Evolutionary conservation across 1,140 invertebrate species (phyloP), one percentile per base, ranked within the genome.

Genomic region (Panagrolaimus sp.): DNA sequence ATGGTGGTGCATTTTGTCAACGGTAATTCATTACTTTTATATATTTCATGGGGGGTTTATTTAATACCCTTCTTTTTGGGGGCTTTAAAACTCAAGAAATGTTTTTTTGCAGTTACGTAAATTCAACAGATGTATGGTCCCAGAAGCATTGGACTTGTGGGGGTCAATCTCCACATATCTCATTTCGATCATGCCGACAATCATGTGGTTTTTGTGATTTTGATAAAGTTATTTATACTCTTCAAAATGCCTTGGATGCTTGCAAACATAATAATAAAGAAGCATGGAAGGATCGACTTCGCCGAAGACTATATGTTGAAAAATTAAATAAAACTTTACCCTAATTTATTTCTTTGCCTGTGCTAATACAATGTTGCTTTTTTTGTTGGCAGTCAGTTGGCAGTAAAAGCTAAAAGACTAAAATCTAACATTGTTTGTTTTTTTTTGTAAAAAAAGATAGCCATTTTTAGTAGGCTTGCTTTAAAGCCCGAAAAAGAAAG

Each of bases 161-260:
- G 38, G 63, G 67, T 11, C 43, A 23, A 23, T 75, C 43, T 38
- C 46, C 71, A 3, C 72, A 66, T 42, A 61, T 72, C 16, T 62
- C 72, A 2, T 72, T 72, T 25, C 70, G 71, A 25, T 44, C 71
- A 16, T 72, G 71, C 43, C 57, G 71, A 42, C 68, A 73, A 53
- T 43, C 23, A n/a, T 65, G 71, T 66, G 71, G 71, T 38, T 72
- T 74, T 27, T 72, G 71, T 61, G 71, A 72, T 61, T 72, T 72
- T 23, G 25, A 57, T 45, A 61, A 72, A 66, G 71, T 72, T 42
- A 63, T 75, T 27, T 72, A 72, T 53, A 72, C 69, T 11, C 63
- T 72, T 20, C 38, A 64, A 38, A 72, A 72, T 61, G 71, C 71
- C 14, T 43, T 65, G 5, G 71, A 72, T 9, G 71, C 71, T 7